phyloP scores from a whole-genome alignment of 2,797 vertebrate genomes.

The Paguma larvata region DNA sequence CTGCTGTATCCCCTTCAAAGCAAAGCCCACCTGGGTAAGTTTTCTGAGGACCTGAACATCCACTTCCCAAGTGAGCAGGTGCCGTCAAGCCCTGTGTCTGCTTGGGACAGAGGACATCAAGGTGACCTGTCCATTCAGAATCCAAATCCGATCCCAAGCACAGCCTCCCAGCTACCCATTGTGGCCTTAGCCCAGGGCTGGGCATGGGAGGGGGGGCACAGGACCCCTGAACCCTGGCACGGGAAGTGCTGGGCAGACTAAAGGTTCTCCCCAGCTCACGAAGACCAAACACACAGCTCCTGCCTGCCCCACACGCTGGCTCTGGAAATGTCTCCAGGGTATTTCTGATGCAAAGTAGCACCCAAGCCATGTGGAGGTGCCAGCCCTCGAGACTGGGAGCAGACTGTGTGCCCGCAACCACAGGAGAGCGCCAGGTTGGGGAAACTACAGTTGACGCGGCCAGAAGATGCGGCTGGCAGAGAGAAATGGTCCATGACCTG shows the following conservation, averaged over 20 bases:
- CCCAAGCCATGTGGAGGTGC: not conserved
- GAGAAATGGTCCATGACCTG: not conserved
- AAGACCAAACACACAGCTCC: not conserved
- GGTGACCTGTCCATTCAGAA: not conserved
- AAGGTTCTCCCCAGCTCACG: not conserved
- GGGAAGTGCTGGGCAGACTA: not conserved
- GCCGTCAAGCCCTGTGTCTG: not conserved
- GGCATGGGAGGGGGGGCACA: not conserved
- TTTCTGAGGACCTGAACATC: not conserved
- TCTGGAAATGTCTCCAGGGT: not conserved
- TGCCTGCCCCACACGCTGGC: fast-evolving
- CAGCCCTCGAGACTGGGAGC: not conserved
- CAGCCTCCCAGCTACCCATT: not conserved
- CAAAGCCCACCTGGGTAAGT: not conserved
- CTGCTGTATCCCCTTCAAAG: not conserved
- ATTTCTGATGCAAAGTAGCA: not conserved
- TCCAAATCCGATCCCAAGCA: not conserved
- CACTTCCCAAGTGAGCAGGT: not conserved
- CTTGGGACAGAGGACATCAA: not conserved
- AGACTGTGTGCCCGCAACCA: not conserved
- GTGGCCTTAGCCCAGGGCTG: not conserved
- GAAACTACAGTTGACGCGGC: not conserved
- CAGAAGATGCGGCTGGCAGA: not conserved
- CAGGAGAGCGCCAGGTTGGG: not conserved
- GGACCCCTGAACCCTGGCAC: not conserved